phyloP scores from a whole-genome alignment of 2,888 invertebrate genomes.

The Patella pellucida region DNA sequence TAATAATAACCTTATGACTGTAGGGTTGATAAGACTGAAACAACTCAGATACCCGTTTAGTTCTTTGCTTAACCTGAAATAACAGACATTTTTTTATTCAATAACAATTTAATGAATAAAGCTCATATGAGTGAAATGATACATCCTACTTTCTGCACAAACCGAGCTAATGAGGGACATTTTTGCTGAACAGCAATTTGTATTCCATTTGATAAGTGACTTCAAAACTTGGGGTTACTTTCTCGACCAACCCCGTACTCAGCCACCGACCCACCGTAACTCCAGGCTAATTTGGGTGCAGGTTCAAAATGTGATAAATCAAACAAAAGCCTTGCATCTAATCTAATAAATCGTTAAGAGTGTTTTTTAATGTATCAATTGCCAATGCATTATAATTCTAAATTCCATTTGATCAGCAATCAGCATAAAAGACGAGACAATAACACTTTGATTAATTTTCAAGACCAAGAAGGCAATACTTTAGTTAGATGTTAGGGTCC shows the following conservation, averaged over 20 bases:
- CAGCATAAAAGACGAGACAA: too few species aligned
- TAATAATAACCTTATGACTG: conserved; percentile 71
- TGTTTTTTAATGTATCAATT: too few species aligned
- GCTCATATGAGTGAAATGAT: neutral
- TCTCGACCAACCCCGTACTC: too few species aligned
- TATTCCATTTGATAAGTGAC: neutral
- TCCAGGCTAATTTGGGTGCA: too few species aligned
- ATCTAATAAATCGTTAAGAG: too few species aligned
- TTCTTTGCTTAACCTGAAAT: conserved; percentile 86
- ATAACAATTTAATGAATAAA: neutral
- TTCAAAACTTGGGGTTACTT: too few species aligned
- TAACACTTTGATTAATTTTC: neutral
- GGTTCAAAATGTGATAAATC: too few species aligned
- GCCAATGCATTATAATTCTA: too few species aligned
- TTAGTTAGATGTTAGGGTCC: neutral
- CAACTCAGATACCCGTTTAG: conserved; percentile 87
- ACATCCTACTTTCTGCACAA: neutral
- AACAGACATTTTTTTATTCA: conserved; percentile 16
- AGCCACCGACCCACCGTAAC: too few species aligned
- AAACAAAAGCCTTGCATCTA: too few species aligned
- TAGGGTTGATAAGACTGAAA: conserved; percentile 92
- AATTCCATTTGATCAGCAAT: too few species aligned
- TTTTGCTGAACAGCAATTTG: neutral
- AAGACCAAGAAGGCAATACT: neutral
- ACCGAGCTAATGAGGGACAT: neutral